A percentile compares a stretch with the other conserved stretches of the same genome.
Conservation (phyloP, 37 sponge, comb jelly and placozoan species). For the Lycopodina hypogea region DNA sequence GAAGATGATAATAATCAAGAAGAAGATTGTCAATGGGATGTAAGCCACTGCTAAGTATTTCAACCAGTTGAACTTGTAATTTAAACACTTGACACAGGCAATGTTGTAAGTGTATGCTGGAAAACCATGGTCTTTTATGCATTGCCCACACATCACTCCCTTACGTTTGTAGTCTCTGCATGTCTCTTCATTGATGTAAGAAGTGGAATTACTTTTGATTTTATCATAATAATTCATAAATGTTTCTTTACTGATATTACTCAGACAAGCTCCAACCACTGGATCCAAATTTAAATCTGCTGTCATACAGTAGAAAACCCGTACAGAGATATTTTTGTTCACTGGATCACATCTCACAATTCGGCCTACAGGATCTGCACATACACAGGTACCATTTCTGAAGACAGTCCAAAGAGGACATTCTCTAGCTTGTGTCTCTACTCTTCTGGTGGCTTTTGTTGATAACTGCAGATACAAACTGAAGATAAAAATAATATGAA, state of each 20-base stretch:
- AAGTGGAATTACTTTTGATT: not conserved
- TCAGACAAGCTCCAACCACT: not conserved
- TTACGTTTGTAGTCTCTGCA: constrained; percentile 5
- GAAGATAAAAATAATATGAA: too few relatives aligned
- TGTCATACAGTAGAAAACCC: not conserved
- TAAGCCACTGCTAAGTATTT: constrained; percentile 32
- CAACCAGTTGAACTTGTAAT: constrained; percentile 10
- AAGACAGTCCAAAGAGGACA: too few relatives aligned
- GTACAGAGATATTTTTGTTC: not conserved
- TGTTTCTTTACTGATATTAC: not conserved
- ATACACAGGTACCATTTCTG: too few relatives aligned
- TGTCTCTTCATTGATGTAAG: not conserved
- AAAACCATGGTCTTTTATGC: constrained; percentile 16
- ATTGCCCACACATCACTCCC: constrained; percentile 37
- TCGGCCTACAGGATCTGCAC: too few relatives aligned
- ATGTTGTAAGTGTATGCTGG: constrained; percentile 46
- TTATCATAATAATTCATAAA: not conserved
- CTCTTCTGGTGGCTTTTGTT: too few relatives aligned
- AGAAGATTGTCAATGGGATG: constrained; percentile 50
- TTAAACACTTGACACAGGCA: constrained; percentile 15
- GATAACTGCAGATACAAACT: too few relatives aligned
- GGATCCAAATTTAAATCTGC: not conserved
- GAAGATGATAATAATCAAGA: constrained; percentile 53
- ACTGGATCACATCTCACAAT: too few relatives aligned
- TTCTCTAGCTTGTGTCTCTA: too few relatives aligned